Base-by-base conservation (phyloP, 1,140 invertebrate genomes). In the Belonocnema kinseyi region DNA sequence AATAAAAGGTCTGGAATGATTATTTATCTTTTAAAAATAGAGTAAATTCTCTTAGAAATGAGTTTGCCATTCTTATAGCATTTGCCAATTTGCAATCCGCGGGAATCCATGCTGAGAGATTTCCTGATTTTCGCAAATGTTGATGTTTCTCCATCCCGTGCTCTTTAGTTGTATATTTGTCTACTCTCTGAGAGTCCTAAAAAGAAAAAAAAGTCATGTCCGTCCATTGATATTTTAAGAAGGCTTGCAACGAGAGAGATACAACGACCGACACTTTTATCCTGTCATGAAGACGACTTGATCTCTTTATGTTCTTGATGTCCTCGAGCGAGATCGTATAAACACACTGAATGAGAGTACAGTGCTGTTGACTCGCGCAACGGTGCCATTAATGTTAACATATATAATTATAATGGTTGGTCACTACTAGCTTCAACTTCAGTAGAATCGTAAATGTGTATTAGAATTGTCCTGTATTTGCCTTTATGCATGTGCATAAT, bases 221-320 rank as follows among this genome's bases (percentile, higher is more conserved):
- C 71, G 19, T 84, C 74, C 51, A 85, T 85, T 81, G 80, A 85
- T 85, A 85, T 85, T 81, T 85, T 83, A 83, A 81, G 80, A 74
- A 75, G 83, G 70, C 53, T 40, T 26, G 33, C 52, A 72, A 78
- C 26, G 50, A 46, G 50, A 54, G 56, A 50, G 71, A 77, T 77
- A 40, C 61, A 73, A 76, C 79, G 79, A 79, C 76, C 74, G 76
- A 75, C 79, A 77, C 76, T 76, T 50, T 80, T 78, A 72, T 73
- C 74, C 53, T 53, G 33, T 51, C 56, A 70, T 56, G 72, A 80
- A 78, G 80, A 78, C 75, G 78, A 77, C 80, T 72, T 79, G 73
- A 82, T 80, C 52, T 73, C 50, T 77, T 61, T 70, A 54, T 61
- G 76, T 76, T 72, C 73, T 78, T 82, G 75, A 77, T 80, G 74